phyloP scores from a whole-genome alignment of 2,888 invertebrate species.

The Pseudococcus longispinus region DNA sequence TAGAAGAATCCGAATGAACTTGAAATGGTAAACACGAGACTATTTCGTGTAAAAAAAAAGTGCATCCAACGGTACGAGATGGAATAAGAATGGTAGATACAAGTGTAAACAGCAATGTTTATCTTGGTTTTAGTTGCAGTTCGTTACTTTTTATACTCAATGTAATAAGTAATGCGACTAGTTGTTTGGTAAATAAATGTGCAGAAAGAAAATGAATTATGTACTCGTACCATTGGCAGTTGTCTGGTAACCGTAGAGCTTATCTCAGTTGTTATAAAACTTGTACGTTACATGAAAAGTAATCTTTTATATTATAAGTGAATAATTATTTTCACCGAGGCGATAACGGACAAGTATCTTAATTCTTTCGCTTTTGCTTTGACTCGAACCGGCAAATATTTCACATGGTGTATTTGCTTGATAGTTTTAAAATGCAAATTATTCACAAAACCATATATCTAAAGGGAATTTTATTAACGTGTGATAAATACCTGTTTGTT shows the following conservation, averaged over 20 bases:
- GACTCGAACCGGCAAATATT: conserved; percentile 18
- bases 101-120: conserved; percentile 29
- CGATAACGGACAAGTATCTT: conserved; percentile 3
- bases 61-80: not conserved
- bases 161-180: conserved; percentile 23
- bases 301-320: conserved; percentile 39
- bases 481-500: not conserved
- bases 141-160: conserved; percentile 5
- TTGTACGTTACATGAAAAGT: not conserved
- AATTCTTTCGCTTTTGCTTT: conserved; percentile 17
- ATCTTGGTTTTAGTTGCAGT: conserved; percentile 13
- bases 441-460: conserved; percentile 3
- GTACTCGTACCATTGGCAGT: not conserved
- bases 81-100: not conserved
- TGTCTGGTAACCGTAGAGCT: conserved; percentile 14
- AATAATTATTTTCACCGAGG: conserved; percentile 37
- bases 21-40: not conserved
- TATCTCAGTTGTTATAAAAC: conserved; percentile 30
- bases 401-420: not conserved
- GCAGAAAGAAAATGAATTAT: not conserved
- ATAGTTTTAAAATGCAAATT: conserved; percentile 15
- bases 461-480: not conserved
- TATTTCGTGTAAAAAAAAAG: not conserved
- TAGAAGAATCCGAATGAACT: not conserved
- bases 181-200: conserved; percentile 33